Conservation (phyloP, 1,140 invertebrate genomes). For the Galleria mellonella region DNA sequence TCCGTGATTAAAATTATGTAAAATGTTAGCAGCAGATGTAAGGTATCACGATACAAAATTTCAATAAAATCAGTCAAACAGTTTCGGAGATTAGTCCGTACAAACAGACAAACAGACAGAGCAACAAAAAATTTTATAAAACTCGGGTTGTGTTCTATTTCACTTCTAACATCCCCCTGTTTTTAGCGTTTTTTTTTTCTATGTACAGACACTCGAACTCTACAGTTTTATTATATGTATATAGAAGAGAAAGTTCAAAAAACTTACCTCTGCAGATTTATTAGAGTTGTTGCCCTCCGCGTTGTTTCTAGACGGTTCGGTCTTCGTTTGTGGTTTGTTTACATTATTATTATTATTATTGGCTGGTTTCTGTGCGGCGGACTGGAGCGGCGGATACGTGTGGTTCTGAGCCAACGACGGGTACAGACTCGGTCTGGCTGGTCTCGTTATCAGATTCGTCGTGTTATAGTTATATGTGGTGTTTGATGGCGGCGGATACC, state of each 20-base stretch:
- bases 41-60: too few relatives aligned
- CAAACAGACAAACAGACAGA: too few relatives aligned
- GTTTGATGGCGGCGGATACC: conserved; percentile 23
- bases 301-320: conserved; percentile 29
- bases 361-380: conserved; percentile 13
- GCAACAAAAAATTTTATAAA: too few relatives aligned
- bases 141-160: too few relatives aligned
- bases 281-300: conserved; percentile 34
- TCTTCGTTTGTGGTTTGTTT: conserved; percentile 21
- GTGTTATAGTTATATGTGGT: conserved; percentile 52
- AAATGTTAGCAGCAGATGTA: too few relatives aligned
- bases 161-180: too few relatives aligned
- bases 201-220: too few relatives aligned
- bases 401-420: conserved; percentile 45
- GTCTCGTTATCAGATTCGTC: conserved; percentile 56
- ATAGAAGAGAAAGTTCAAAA: conserved; percentile 1
- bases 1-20: too few relatives aligned
- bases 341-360: conserved; percentile 28
- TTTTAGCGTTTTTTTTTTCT: too few relatives aligned
- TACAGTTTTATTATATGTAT: neutral
- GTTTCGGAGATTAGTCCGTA: too few relatives aligned
- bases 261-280: conserved; percentile 49
- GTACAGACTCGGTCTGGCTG: conserved; percentile 38
- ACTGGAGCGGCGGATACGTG: conserved; percentile 25
- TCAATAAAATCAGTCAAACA: too few relatives aligned